Percentiles rank a stretch among this genome's conserved stretches.
phyloP scores from a whole-genome alignment of 1,140 invertebrate species.

The Babylonia areolata region DNA sequence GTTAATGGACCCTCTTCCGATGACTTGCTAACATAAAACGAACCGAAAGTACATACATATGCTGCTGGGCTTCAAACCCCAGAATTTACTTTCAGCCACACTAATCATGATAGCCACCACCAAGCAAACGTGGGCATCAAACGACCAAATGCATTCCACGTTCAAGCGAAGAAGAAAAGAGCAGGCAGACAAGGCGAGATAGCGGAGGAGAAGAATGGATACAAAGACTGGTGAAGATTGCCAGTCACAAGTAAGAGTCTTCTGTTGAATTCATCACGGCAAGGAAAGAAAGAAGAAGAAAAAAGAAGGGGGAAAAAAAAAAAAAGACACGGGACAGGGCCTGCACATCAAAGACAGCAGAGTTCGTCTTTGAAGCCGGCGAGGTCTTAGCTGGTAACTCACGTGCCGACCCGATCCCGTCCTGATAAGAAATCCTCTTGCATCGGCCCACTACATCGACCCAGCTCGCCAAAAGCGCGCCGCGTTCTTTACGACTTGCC shows the following conservation, averaged over 20 bases:
- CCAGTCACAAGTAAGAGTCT: background rate
- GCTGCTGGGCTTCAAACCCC: too few relatives aligned
- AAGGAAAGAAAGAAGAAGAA: background rate
- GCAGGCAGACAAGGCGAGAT: background rate
- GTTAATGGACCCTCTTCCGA: too few relatives aligned
- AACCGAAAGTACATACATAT: too few relatives aligned
- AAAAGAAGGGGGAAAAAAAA: background rate
- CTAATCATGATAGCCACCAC: background rate
- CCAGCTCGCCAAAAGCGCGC: constrained; percentile 20
- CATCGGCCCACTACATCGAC: constrained; percentile 13
- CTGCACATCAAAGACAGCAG: constrained; percentile 4
- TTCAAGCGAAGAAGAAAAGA: background rate
- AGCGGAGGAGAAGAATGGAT: background rate
- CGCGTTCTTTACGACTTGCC: constrained; percentile 19
- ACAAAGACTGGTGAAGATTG: background rate
- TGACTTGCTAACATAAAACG: too few relatives aligned
- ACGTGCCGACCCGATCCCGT: background rate
- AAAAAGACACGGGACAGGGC: background rate
- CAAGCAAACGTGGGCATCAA: background rate
- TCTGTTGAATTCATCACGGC: constrained; percentile 8
- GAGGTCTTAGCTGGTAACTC: constrained; percentile 13
- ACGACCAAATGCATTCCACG: background rate
- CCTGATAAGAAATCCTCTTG: constrained; percentile 17
- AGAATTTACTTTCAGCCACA: background rate
- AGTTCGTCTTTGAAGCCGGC: constrained; percentile 9